Base-by-base conservation (phyloP, 2,888 invertebrate genomes). In the Fragum sueziense region DNA sequence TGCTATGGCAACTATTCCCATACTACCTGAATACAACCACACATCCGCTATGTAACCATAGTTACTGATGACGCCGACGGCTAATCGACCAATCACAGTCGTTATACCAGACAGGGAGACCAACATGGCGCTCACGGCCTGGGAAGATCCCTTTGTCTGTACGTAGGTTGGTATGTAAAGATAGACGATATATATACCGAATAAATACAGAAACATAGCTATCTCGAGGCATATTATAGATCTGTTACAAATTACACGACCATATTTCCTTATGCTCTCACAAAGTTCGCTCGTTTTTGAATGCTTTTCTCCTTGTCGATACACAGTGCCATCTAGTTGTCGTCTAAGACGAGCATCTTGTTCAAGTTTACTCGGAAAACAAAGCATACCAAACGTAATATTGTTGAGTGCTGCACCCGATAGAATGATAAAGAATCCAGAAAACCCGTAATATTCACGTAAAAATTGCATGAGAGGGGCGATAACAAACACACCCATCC, bases 281-380 rank as follows among this genome's bases (percentile, higher is more conserved):
- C 61, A 72, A 14, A 47, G n/a, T 22, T 61, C 67, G 2, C 31
- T 33, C n/a, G 41, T 27, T 47, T 2, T 11, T 22, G 47, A 27
- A 33, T 37, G 20, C 34, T 41, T n/a, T 59, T 34, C 31, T 1
- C 31, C 29, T 20, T 14, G 47, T 4, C 3, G 17, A 47, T 47
- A 14, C 57, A 29, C n/a, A 17, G 22, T 0, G 6, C 59, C 25
- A 25, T 79, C 37, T 25, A 62, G 7, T 33, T 61, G 70, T 25
- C 82, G 31, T 47, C 54, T 52, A 11, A 4, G 2, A 57, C 76
- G 70, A 4, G 74, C 73, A 22, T 74, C 34, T 11, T 54, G 25
- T 34, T 84, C 84, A 22, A 83, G 37, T 51, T 72, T 70, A 25
- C 75, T 78, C 14, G 83, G 83, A 67, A 75, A 78, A 62, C 77